Base-by-base conservation (phyloP, 1,140 invertebrate species). In the Bombus huntii region DNA sequence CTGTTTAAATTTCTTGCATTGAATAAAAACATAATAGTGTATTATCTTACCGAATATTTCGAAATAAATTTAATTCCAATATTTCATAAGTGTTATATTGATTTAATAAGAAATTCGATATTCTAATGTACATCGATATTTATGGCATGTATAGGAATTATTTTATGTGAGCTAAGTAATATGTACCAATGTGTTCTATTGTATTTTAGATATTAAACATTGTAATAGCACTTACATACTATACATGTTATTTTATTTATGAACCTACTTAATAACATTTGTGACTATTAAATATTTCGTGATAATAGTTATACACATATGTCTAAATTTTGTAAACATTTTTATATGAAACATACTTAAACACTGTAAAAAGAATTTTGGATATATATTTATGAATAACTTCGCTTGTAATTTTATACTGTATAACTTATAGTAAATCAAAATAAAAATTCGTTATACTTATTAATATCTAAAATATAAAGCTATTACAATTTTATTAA, bases 101-200 rank as follows among this genome's bases (percentile, higher is more conserved):
- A 72, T 86, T 88, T 88, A 88, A 86, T 87, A 76, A 87, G 81
- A 82, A 59, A 65, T 42, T 81, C 39, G 28, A 82, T 83, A 90
- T 83, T 74, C 76, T 90, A 90, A 90, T 75, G 53, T 90, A 90
- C 76, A 90, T 89, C 10, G 70, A 90, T 90, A 90, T 86, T 87
- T 85, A 65, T 88, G 81, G 79, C 71, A 88, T 88, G 75, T 86
- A 83, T 81, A 83, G 44, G 68, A 83, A 86, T 81, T 90, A 77
- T 53, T 76, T 90, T 88, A 90, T 83, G 73, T 87, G 82, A 18
- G 75, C 66, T 90, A 87, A 85, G 78, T 87, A 90, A 71, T 80
- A 59, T 74, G 76, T 83, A 70, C 57, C 82, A 86, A 86, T 81
- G 81, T 83, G 59, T 79, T 72, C 59, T 82, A 86, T 79, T 89